Conservation (phyloP, 2,113 vertebrate genomes). For the Lagopus muta region DNA sequence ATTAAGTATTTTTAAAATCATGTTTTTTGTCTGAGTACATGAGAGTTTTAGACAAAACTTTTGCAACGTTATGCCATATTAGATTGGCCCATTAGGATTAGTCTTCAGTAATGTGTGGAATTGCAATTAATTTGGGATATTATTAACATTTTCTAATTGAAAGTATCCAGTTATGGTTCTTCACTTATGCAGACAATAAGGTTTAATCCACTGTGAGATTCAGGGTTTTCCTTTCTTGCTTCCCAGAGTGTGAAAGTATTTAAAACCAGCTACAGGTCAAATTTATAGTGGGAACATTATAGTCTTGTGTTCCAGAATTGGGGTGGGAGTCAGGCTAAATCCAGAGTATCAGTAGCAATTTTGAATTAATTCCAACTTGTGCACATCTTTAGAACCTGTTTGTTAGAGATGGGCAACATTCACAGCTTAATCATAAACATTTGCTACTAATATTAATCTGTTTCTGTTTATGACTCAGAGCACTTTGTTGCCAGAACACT, state of each 20-base stretch:
- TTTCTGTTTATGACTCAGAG: slow-evolving; percentile 45
- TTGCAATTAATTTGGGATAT: neutral
- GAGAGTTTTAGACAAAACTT: neutral
- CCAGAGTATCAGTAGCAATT: neutral
- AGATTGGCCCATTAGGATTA: fast-evolving
- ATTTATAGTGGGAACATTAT: neutral
- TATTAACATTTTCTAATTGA: neutral
- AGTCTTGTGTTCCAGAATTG: neutral
- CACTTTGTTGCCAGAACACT: slow-evolving; percentile 17
- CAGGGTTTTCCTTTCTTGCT: neutral
- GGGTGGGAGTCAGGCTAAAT: neutral
- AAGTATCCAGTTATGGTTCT: neutral
- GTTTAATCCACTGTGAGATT: neutral
- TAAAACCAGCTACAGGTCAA: neutral
- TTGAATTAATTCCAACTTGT: neutral
- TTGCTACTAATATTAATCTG: slow-evolving; percentile 32
- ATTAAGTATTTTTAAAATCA: neutral
- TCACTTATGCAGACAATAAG: neutral
- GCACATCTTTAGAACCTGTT: slow-evolving; percentile 27
- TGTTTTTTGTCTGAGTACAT: neutral
- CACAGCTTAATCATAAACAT: neutral
- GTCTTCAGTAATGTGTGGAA: neutral
- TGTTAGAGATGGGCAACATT: neutral
- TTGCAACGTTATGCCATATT: neutral
- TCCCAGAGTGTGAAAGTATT: neutral